Conservation (phyloP, 2,797 vertebrate species). For the Epinephelus malabaricus region DNA sequence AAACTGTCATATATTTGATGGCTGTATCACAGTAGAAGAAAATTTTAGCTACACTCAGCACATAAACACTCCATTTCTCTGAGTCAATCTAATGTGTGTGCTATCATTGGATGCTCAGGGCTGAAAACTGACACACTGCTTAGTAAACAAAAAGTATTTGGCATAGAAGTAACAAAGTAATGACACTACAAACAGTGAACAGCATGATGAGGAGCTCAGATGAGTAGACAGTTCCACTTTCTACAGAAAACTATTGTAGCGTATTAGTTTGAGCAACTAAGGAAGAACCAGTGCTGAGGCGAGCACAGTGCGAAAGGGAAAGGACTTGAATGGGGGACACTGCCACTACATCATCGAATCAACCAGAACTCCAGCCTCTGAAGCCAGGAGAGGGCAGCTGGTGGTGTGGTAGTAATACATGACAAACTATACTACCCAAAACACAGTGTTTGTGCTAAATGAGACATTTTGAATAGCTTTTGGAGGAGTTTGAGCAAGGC, state of each 20-base stretch:
- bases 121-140: not conserved
- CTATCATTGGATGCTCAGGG: not conserved
- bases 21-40: not conserved
- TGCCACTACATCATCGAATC: not conserved
- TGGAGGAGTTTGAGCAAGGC: not conserved
- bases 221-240: no score
- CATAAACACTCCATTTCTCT: not conserved
- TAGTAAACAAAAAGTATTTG: no score
- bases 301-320: not conserved
- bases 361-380: not conserved
- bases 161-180: no score
- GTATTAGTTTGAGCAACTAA: no score
- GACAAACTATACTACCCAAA: no score
- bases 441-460: not conserved
- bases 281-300: no score
- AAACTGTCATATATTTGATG: no score
- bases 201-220: no score
- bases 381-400: not conserved
- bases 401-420: not conserved
- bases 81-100: not conserved
- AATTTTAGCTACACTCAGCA: not conserved
- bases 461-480: no score
- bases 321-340: not conserved
- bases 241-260: no score
- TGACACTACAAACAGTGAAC: no score